A percentile compares a stretch with the other conserved stretches of the same genome.
phyloP scores from a whole-genome alignment of 1,140 invertebrate genomes.

The Leptoteleia sp. region DNA sequence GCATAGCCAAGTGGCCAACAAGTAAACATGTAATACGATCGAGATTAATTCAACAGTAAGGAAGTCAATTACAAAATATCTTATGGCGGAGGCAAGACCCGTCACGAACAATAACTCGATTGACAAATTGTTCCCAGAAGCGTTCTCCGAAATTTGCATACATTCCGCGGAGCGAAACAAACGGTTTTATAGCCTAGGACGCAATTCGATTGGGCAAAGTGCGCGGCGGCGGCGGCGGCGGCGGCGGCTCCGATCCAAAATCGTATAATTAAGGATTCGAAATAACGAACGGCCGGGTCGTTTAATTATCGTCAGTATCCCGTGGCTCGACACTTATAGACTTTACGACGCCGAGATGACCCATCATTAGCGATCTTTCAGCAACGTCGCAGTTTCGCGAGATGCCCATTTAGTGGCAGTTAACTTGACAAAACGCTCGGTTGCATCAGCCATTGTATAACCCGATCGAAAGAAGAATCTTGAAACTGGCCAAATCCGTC shows the following conservation, averaged over 20 bases:
- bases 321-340: constrained; percentile 11
- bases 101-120: constrained; percentile 1
- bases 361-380: constrained; percentile 57
- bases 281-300: constrained; percentile 21
- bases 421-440: constrained; percentile 48
- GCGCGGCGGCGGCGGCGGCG: too few species aligned
- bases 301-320: constrained; percentile 32
- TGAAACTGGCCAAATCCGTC: constrained; percentile 46
- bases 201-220: constrained; percentile 3
- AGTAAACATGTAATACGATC: too few species aligned
- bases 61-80: neutral
- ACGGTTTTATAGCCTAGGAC: constrained; percentile 5
- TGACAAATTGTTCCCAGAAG: constrained; percentile 33
- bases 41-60: too few species aligned
- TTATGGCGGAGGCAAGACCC: neutral
- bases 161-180: constrained; percentile 13
- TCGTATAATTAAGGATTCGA: constrained; percentile 15
- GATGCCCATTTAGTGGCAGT: constrained; percentile 49
- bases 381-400: constrained; percentile 34
- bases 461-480: constrained; percentile 41
- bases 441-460: constrained; percentile 61
- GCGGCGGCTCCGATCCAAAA: constrained; percentile 16
- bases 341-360: constrained; percentile 51
- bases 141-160: neutral
- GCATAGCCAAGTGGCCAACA: too few species aligned